Evolutionary conservation across 2,113 vertebrate genomes (phyloP), one percentile per base, ranked within the genome.

Genomic region (Abramis brama): DNA sequence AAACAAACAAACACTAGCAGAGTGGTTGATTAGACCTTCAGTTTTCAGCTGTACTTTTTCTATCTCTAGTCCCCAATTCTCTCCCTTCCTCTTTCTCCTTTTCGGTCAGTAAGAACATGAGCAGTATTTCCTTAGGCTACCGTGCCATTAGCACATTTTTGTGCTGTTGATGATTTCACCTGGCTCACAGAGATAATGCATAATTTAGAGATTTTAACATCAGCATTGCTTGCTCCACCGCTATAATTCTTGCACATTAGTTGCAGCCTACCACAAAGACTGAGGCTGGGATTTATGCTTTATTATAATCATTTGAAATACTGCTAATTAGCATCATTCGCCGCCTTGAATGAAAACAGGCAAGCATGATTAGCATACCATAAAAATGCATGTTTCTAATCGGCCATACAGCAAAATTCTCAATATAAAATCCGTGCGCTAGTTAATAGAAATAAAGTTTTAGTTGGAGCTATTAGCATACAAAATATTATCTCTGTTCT

Each of bases 181-280:
- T 80, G 59, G 59, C 78, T 80, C 36, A 45, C 36, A 19, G 78
- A 64, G 59, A 64, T 80, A 64, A 80, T 80, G 39, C 57, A 80
- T 80, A 45, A 80, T 80, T 80, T 64, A 64, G 59, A 80, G 36
- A 80, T 64, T 80, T 47, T 80, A 64, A 80, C 59, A 64, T 80
- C 79, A 30, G 59, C 39, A 1, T 64, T 19, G 39, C 39, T 25
- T 66, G 57, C 19, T 62, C 23, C 23, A 25, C 33, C 36, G 30
- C 11, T 15, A 47, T 80, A 64, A 64, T 62, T 47, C 78, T 64
- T 17, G 36, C 74, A 19, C 47, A 52, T 57, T 57, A 57, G 55
- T 23, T 8, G 55, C 39, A 79, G 59, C 39, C 39, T 47, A 45
- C 39, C 6, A 64, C 13, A 47, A 47, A 12, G 25, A 43, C 55